Base-by-base conservation (phyloP, 2,797 vertebrate genomes). In the Gymnoscopelus microlampas region DNA sequence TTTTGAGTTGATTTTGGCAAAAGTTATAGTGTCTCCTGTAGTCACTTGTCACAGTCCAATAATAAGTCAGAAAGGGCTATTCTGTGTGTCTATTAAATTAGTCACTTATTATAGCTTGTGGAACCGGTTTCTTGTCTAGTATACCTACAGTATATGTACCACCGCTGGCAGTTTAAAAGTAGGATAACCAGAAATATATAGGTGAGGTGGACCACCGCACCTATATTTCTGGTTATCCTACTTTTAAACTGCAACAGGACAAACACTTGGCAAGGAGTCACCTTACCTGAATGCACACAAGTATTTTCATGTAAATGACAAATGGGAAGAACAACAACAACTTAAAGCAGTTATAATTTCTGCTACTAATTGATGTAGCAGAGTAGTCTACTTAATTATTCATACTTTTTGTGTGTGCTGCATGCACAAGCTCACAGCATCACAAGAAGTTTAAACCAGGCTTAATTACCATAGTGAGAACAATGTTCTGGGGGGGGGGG, bases 81-180 rank as follows among this genome's bases (percentile, higher is more conserved):
- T 44, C 39, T 10, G 39, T 1, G 0, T 2, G 60, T 13, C 47
- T 63, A 14, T 64, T 67, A n/a, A 61, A 13, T 68, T 32, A 58
- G 24, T n/a, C 65, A 23, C 23, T 39, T 59, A 39, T 5, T 13
- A 58, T 35, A 23, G 9, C 2, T 5, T 39, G 54, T 32, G 12
- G 29, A 71, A 51, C 39, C 10, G 4, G 32, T 35, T 61, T 56
- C 32, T 60, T 48, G 9, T 75, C 29, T 39, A 19, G 19, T 19
- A 19, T 19, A 19, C 19, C 19, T 19, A n/a, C n/a, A n/a, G n/a
- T n/a, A 19, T 19, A 19, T 19, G 19, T 19, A 19, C 19, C 19
- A 19, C 1, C 47, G 64, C 47, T 68, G 84, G 81, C 78, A 35
- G 63, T 63, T 57, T 53, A 73, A 70, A 70, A 50, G 62, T 77